Percentiles rank a stretch among this genome's conserved stretches.
Conservation (phyloP, 2,113 vertebrate genomes). For the Bufo gargarizans region DNA sequence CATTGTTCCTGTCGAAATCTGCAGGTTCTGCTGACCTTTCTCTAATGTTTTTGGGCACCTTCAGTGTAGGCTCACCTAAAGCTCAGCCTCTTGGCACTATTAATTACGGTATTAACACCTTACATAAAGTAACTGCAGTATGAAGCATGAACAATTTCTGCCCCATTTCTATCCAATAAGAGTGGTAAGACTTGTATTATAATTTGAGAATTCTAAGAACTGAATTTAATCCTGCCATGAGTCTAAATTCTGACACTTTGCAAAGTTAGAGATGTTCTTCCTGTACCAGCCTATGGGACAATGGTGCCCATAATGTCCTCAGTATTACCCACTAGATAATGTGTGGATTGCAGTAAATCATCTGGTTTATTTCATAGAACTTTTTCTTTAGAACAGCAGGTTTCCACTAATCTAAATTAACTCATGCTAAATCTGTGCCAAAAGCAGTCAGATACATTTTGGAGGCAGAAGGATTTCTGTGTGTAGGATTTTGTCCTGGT, state of each 20-base stretch:
- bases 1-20: too few relatives aligned
- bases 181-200: too few relatives aligned
- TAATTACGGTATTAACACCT: background rate
- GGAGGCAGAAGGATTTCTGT: background rate
- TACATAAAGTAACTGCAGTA: background rate
- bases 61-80: background rate
- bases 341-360: background rate
- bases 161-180: background rate
- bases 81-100: background rate
- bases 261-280: background rate
- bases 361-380: constrained; percentile 13
- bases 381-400: constrained; percentile 21
- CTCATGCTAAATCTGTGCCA: constrained; percentile 36
- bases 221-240: constrained; percentile 19
- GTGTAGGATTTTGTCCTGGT: background rate
- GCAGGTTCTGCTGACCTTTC: too few relatives aligned
- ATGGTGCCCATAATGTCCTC: background rate
- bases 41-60: too few relatives aligned
- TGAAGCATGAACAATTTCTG: background rate
- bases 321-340: constrained; percentile 11
- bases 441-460: constrained; percentile 27
- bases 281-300: constrained; percentile 5
- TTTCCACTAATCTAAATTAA: constrained; percentile 35
- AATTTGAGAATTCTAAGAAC: background rate
- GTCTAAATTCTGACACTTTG: constrained; percentile 3